These are phyloP conservation scores for Alauda arvensis DNA, from an alignment of 2,797 vertebrate species.

Conservation along the genomic window DNA sequence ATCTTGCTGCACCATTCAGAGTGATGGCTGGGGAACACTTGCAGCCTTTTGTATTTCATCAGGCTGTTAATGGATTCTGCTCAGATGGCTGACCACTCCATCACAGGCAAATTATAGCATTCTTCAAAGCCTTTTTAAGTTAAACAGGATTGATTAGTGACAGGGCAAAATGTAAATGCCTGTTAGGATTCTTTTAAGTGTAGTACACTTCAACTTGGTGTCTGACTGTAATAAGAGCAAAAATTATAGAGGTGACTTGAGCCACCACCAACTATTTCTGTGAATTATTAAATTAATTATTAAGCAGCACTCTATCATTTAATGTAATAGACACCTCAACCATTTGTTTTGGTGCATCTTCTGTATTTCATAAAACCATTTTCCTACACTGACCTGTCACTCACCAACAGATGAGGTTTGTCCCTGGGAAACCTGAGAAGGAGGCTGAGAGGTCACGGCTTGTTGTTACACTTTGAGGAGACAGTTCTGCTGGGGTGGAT, in stretches of 20 bases:
- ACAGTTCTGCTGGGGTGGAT: not conserved
- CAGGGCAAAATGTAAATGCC: constrained; percentile 10
- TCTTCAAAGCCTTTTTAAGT: not conserved
- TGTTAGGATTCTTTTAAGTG: not conserved
- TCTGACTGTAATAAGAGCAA: not conserved
- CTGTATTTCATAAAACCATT: not conserved
- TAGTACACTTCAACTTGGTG: not conserved
- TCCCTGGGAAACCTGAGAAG: not conserved
- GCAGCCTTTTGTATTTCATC: constrained; percentile 21
- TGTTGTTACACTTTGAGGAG: not conserved
- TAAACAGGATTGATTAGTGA: constrained; percentile 27
- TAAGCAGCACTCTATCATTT: not conserved
- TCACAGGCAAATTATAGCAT: not conserved
- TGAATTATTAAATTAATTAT: not conserved
- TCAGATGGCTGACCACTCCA: constrained; percentile 6
- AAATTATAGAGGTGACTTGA: not conserved
- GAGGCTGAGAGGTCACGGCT: not conserved
- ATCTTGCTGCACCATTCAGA: constrained; percentile 6
- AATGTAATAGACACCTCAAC: not conserved
- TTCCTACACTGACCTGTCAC: not conserved
- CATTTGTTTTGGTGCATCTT: not conserved
- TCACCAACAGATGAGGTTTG: not conserved
- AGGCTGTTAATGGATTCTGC: constrained; percentile 11
- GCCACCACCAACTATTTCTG: not conserved
- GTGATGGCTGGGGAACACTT: constrained; percentile 4